Conservation (phyloP, 2,113 vertebrate genomes). For the Saguinus imperator region DNA sequence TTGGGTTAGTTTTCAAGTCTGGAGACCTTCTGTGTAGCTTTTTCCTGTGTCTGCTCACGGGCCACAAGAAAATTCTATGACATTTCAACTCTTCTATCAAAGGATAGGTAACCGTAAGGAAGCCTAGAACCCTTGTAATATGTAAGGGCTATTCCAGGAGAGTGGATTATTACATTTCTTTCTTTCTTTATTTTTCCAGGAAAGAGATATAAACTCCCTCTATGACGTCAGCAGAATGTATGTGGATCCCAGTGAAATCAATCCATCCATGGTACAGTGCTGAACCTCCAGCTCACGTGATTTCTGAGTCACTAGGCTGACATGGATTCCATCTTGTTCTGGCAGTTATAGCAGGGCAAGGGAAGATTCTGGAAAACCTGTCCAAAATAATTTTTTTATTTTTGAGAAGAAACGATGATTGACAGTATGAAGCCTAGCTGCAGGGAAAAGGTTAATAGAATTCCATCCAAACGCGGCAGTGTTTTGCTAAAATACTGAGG, state of each 20-base stretch:
- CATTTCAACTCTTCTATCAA: not conserved
- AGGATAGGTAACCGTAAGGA: too few species aligned
- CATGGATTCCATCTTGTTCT: accelerated
- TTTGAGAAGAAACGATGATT: not conserved
- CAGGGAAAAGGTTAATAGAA: slow-evolving; percentile 18
- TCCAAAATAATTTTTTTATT: not conserved
- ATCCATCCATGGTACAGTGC: slow-evolving; percentile 88
- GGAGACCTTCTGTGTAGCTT: too few species aligned
- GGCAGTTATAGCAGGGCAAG: not conserved
- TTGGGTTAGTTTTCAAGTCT: not conserved
- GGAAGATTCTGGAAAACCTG: not conserved
- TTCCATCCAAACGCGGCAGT: not conserved
- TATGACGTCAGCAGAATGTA: slow-evolving; percentile 93
- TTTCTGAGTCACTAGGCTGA: too few species aligned
- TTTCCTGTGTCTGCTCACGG: not conserved
- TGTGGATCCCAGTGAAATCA: slow-evolving; percentile 95
- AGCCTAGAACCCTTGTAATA: not conserved
- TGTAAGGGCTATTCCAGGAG: accelerated
- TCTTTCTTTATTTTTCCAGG: slow-evolving; percentile 82
- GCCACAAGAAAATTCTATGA: not conserved
- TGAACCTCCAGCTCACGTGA: accelerated
- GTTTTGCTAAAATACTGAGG: not conserved
- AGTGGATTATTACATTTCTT: not conserved
- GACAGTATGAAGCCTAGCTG: not conserved
- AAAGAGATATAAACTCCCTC: slow-evolving; percentile 89